Evolutionary conservation across 2,113 vertebrate genomes (phyloP), one percentile per base, ranked within the genome.

Genomic region (Grantiella picta): DNA sequence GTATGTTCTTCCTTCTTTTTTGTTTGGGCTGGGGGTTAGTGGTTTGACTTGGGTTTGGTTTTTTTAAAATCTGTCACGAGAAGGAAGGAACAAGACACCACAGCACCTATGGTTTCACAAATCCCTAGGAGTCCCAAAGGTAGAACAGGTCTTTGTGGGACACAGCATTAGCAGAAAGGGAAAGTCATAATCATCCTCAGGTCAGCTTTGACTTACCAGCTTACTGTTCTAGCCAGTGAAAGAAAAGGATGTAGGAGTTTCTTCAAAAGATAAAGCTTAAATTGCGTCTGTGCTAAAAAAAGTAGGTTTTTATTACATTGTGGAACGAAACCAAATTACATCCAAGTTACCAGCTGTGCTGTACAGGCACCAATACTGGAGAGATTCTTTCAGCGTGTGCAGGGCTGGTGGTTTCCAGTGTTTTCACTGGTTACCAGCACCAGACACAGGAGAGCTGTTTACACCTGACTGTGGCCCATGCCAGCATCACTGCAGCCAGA

Each of bases 391-490:
- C 47, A 47, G 47, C 1, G 0, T 31, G 38, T 66, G 72, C 22
- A 76, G 59, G 54, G 71, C 71, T 44, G 52, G 59, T 88, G 76
- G 88, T 72, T 90, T 54, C 85, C 61, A 24, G 1, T 88, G 49
- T 25, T 83, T 40, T 59, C 1, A 0, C 68, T 44, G 82, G 25
- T 73, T 54, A 21, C 64, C 77, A 92, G 60, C 64, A 49, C 75
- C 87, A 80, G 63, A 45, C 20, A 0, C 11, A 0, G 86, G 45
- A 88, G 82, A 52, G 57, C 54, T 57, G 44, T 35, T 78, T 12
- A 79, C 82, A 68, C 69, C 42, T 8, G 3, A 0, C 17, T 0
- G 0, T 3, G 33, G 77, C 53, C 20, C 0, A 4, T 31, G 53
- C 60, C 82, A 45, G 80, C 80, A 33, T 7, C 59, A 0, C 71